These are phyloP conservation scores for Orestias chungarensis DNA, from an alignment of 2,797 vertebrate species.

Conservation along the genomic window DNA sequence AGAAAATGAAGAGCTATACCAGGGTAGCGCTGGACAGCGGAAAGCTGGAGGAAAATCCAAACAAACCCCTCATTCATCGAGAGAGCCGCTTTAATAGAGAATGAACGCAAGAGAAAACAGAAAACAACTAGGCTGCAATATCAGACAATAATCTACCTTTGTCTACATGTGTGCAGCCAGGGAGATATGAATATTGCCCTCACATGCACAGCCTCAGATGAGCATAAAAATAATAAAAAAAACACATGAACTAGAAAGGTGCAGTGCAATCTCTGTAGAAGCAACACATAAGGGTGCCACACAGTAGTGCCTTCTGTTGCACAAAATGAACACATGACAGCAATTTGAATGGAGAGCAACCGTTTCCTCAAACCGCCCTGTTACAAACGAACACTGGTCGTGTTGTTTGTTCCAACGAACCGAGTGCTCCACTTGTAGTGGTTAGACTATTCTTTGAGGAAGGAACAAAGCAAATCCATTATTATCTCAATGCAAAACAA, in stretches of 20 bases:
- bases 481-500: conserved; percentile 60
- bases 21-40: conserved; percentile 56
- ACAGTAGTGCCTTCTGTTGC: conserved; percentile 53
- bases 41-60: conserved; percentile 66
- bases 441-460: conserved; percentile 60
- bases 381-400: conserved; percentile 54
- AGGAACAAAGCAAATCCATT: conserved; percentile 46
- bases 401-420: conserved; percentile 57
- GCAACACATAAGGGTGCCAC: conserved; percentile 16
- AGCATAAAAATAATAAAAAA: conserved; percentile 20
- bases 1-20: conserved; percentile 70
- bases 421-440: conserved; percentile 61
- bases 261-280: conserved; percentile 32
- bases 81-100: conserved; percentile 57
- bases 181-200: conserved; percentile 21
- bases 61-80: conserved; percentile 76
- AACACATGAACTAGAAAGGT: conserved; percentile 15
- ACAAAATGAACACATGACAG: conserved; percentile 50
- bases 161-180: conserved; percentile 36
- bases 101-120: conserved; percentile 18
- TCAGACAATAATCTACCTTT: conserved; percentile 55
- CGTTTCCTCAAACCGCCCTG: conserved; percentile 47
- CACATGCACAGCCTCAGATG: conserved; percentile 16
- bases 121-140: conserved; percentile 52
- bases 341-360: conserved; percentile 58